Conservation (phyloP, 2,888 invertebrate species). For the Branchipolynoe longqiensis region DNA sequence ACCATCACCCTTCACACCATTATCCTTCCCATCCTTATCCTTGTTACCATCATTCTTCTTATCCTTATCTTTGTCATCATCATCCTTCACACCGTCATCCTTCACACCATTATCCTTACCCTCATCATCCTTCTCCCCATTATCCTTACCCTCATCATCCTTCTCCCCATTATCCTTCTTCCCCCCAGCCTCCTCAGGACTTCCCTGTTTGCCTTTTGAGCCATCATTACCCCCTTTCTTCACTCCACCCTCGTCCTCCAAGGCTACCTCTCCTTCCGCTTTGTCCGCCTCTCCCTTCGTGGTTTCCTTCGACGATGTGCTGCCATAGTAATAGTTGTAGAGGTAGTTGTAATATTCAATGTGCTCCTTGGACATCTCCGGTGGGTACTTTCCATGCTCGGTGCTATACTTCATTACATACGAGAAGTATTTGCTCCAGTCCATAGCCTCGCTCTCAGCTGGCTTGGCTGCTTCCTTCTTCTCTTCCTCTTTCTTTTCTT, state of each 20-base stretch:
- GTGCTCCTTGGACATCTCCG: constrained; percentile 10
- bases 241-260: neutral
- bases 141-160: neutral
- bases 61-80: no score
- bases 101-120: no score
- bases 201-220: constrained; percentile 8
- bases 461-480: neutral
- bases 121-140: no score
- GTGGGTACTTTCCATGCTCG: constrained; percentile 2
- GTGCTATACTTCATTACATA: neutral
- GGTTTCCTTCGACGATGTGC: constrained; percentile 32
- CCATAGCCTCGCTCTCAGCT: constrained; percentile 15
- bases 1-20: no score
- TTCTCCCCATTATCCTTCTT: constrained; percentile 4
- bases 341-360: constrained; percentile 72
- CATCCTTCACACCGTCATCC: no score
- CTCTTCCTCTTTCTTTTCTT: neutral
- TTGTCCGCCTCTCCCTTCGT: constrained; percentile 15
- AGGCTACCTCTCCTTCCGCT: neutral
- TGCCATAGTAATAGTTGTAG: constrained; percentile 70
- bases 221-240: neutral
- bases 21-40: no score
- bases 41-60: no score
- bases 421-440: constrained; percentile 38
- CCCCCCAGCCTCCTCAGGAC: neutral